Evolutionary conservation across 2,113 vertebrate species (phyloP).

Genomic region (Terrapene triunguis): DNA sequence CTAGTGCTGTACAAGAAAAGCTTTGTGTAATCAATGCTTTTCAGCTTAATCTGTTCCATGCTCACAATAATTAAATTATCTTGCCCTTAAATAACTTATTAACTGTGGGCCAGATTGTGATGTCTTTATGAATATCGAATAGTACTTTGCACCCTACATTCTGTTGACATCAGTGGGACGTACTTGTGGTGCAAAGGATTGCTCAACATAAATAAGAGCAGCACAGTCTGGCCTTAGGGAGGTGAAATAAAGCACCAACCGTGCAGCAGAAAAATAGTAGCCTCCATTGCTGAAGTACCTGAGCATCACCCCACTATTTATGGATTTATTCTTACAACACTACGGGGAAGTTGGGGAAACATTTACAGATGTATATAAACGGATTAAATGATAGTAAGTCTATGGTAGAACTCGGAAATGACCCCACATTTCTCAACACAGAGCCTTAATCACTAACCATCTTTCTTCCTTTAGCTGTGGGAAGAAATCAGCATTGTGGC

Average conservation of each 20-base stretch:
- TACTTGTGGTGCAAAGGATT: accelerated
- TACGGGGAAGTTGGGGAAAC: accelerated
- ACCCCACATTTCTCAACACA: not conserved
- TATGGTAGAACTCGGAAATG: accelerated
- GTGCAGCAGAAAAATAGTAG: not conserved
- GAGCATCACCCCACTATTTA: not conserved
- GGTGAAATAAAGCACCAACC: accelerated
- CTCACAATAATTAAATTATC: no score
- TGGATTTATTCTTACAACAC: accelerated
- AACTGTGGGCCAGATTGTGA: accelerated
- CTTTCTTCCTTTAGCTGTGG: not conserved
- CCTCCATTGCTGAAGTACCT: not conserved
- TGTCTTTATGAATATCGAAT: accelerated
- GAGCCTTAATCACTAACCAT: not conserved
- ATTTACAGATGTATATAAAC: not conserved
- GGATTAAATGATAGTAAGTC: not conserved
- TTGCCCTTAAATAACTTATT: accelerated
- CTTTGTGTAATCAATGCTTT: not conserved
- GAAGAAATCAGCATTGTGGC: not conserved
- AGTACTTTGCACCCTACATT: accelerated
- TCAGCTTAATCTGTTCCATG: not conserved
- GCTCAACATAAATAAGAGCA: accelerated
- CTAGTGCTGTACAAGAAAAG: not conserved
- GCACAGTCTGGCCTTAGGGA: accelerated
- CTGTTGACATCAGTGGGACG: accelerated